Percentiles rank a stretch among this genome's conserved stretches.
Conservation (phyloP, 2,113 vertebrate genomes). For the Mohoua ochrocephala region DNA sequence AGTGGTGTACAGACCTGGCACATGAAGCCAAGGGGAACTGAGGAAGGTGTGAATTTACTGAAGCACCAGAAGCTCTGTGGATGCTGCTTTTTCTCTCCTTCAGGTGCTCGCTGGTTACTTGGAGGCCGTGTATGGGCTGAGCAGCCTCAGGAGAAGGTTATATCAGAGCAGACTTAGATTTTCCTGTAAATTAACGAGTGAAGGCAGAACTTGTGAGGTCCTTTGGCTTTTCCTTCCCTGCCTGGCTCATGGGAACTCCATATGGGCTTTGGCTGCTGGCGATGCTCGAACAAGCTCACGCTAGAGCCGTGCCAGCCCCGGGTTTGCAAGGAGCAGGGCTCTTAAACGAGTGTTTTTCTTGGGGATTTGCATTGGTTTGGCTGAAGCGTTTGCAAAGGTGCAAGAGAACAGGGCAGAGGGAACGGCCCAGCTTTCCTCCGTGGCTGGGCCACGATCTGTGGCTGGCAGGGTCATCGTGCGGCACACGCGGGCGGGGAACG, state of each 20-base stretch:
- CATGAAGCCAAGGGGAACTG: background rate
- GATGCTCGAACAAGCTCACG: background rate
- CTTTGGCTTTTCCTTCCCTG: background rate
- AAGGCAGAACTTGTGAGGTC: background rate
- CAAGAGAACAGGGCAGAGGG: background rate
- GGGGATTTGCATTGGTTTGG: background rate
- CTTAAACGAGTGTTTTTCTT: background rate
- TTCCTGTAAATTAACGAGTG: background rate
- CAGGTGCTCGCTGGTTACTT: background rate
- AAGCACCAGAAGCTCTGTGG: background rate
- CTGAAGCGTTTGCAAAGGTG: background rate
- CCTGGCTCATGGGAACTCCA: background rate
- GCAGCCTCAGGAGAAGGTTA: background rate
- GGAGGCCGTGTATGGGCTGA: background rate
- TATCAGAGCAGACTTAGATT: background rate
- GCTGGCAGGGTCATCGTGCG: background rate
- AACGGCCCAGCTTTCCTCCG: background rate
- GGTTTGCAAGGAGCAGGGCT: background rate
- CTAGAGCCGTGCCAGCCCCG: background rate
- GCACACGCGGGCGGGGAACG: background rate
- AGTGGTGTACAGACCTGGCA: background rate
- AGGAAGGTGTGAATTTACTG: background rate
- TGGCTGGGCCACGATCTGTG: rapidly evolving
- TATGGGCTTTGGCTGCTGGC: background rate
- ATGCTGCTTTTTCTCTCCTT: background rate